Base-by-base conservation (phyloP, 2,113 vertebrate genomes). In the Cinclus cinclus region DNA sequence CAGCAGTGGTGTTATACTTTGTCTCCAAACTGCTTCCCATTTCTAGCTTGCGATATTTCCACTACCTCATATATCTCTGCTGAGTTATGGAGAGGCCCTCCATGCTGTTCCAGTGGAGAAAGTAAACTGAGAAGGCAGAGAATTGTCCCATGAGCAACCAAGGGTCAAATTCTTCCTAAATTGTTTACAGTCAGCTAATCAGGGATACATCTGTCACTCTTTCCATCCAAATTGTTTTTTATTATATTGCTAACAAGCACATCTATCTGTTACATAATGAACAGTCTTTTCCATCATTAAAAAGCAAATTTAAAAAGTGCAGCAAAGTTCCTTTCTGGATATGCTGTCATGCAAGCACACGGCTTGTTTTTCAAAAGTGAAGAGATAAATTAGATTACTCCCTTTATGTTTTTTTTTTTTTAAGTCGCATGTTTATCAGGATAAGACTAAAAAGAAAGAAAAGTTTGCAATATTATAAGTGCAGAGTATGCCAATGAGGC, bases 161-260 rank as follows among this genome's bases (percentile, higher is more conserved):
- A 68, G 44, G 24, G 47, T 75, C 82, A 94, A 89, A 92, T 89
- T 86, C 49, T 92, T 74, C 47, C 56, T 84, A 68, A 84, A 89
- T 7, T 75, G 56, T 87, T 82, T 76, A 55, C 14, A 42, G 27
- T 44, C 11, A 91, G 56, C 64, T 88, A 83, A 83, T 77, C 42
- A 55, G 46, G 41, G 69, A 62, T 90, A 64, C 35, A 90, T 89
- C 39, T 88, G 37, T 71, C 11, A 2, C 58, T 64, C 41, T 95
- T 90, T 92, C 75, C 74, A 80, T 87, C 49, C 60, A 81, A 88
- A 86, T 14, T 33, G 8, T 7, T 58, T 82, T 84, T 81, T 56
- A 44, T 47, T 55, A 64, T 13, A 50, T 27, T 92, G 80, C 87
- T 79, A 87, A 90, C 41, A 94, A 82, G 44, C 50, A 49, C 0